phyloP scores from a whole-genome alignment of 30 jellyfish, hydroid and myxozoan genomes.

The Cassiopea xamachana region DNA sequence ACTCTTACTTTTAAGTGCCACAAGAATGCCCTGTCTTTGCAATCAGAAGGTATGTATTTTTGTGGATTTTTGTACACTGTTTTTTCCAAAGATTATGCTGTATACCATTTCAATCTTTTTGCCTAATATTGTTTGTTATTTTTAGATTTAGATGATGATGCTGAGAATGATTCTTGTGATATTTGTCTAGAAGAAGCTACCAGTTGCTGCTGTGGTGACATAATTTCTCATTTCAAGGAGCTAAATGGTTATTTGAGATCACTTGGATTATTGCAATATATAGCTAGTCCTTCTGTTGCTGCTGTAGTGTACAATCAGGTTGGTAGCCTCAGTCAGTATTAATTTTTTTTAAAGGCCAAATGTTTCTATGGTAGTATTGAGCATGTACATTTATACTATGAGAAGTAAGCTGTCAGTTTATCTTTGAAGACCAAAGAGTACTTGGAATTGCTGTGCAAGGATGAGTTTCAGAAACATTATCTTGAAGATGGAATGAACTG shows the following conservation, averaged over 20 bases:
- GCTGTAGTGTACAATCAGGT: slow-evolving; percentile 84
- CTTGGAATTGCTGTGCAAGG: slow-evolving; percentile 87
- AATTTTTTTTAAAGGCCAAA: not conserved
- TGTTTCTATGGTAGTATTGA: not conserved
- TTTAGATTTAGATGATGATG: slow-evolving; percentile 11
- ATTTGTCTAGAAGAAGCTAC: slow-evolving; percentile 18
- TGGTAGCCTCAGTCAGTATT: not conserved
- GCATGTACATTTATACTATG: not conserved
- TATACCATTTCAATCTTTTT: not conserved
- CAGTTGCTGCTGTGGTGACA: slow-evolving; percentile 37
- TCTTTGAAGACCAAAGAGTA: slow-evolving; percentile 71
- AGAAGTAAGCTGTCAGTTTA: not conserved
- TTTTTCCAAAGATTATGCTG: not conserved
- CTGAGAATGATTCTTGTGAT: slow-evolving; percentile 7
- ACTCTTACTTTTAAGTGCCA: slow-evolving; percentile 50
- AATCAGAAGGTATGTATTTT: slow-evolving; percentile 19
- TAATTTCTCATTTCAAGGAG: slow-evolving; percentile 52
- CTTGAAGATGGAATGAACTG: slow-evolving; percentile 76
- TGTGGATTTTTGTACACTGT: too few species aligned
- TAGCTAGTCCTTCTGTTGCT: slow-evolving; percentile 77
- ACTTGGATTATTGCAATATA: slow-evolving; percentile 66
- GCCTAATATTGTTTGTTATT: not conserved
- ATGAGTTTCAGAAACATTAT: slow-evolving; percentile 84
- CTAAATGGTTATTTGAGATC: slow-evolving; percentile 36
- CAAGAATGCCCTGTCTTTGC: not conserved